Percentiles rank a stretch among this genome's conserved stretches.
These are phyloP conservation scores for Lathronympha strigana DNA, from an alignment of 2,888 invertebrate genomes.

Conservation along the genomic window DNA sequence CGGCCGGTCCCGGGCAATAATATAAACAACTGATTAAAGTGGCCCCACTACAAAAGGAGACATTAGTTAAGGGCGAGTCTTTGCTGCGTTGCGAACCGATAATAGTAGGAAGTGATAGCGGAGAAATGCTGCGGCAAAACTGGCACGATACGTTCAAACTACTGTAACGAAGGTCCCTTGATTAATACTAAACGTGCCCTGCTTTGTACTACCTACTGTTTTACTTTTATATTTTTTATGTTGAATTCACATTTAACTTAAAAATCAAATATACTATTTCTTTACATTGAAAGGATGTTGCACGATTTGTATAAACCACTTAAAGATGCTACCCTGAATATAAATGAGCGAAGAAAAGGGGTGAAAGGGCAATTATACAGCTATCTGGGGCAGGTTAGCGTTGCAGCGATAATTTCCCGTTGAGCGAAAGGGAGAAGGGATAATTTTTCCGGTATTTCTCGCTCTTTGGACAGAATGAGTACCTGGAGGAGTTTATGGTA, in stretches of 20 bases:
- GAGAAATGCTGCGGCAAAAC: constrained; percentile 59
- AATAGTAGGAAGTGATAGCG: constrained; percentile 77
- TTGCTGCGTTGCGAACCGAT: constrained; percentile 70
- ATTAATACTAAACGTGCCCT: constrained; percentile 54
- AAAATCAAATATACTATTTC: constrained; percentile 25
- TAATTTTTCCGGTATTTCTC: constrained; percentile 44
- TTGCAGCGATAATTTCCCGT: constrained; percentile 46
- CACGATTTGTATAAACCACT: constrained; percentile 56
- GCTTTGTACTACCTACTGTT: constrained; percentile 52
- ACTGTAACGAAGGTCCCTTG: constrained; percentile 56
- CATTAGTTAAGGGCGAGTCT: constrained; percentile 75
- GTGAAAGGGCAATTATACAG: constrained; percentile 61
- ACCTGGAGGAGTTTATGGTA: constrained; percentile 46
- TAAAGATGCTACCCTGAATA: constrained; percentile 60
- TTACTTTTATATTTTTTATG: constrained; percentile 49
- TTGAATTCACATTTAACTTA: constrained; percentile 16
- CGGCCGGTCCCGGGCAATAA: constrained; percentile 75
- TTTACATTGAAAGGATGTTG: constrained; percentile 34
- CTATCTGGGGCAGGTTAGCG: constrained; percentile 47
- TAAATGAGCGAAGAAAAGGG: constrained; percentile 62
- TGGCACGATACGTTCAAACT: constrained; percentile 63
- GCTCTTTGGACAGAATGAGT: constrained; percentile 44
- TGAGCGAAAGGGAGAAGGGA: constrained; percentile 42
- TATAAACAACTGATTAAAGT: constrained; percentile 82
- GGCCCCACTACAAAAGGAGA: constrained; percentile 78